Conservation (phyloP, 1,140 invertebrate species). For the Oreohelix idahoensis region DNA sequence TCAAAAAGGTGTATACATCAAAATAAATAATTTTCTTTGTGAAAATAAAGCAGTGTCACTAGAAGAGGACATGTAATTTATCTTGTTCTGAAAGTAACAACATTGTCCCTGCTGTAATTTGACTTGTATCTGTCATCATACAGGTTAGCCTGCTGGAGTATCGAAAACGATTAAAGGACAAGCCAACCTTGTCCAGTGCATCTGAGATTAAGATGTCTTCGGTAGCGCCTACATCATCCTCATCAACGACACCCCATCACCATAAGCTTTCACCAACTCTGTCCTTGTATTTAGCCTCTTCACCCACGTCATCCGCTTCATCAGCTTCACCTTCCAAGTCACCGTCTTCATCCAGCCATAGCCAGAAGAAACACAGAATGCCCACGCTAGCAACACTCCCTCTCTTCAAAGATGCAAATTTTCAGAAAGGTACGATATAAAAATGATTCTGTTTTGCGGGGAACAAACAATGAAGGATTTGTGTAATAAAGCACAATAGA, state of each 20-base stretch:
- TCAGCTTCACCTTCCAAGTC: constrained; percentile 45
- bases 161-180: constrained; percentile 76
- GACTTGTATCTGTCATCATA: background rate
- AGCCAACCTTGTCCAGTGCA: constrained; percentile 29
- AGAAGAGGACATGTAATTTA: too few species aligned
- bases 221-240: constrained; percentile 30
- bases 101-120: too few species aligned
- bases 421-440: constrained; percentile 20
- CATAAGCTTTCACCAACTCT: constrained; percentile 7
- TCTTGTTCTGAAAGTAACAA: too few species aligned
- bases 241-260: constrained; percentile 10
- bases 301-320: constrained; percentile 36
- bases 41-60: too few species aligned
- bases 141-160: constrained; percentile 83
- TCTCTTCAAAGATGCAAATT: constrained; percentile 46
- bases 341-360: constrained; percentile 29
- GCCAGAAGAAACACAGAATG: constrained; percentile 35
- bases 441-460: background rate
- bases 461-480: too few species aligned
- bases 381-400: constrained; percentile 56
- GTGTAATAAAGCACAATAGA: too few species aligned
- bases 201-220: constrained; percentile 38
- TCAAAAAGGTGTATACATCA: too few species aligned
- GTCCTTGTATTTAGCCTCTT: constrained; percentile 12
- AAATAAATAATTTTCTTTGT: too few species aligned